A percentile compares a stretch with the other conserved stretches of the same genome.
Conservation (phyloP, 1,140 invertebrate species). For the Sarcophaga bullata region DNA sequence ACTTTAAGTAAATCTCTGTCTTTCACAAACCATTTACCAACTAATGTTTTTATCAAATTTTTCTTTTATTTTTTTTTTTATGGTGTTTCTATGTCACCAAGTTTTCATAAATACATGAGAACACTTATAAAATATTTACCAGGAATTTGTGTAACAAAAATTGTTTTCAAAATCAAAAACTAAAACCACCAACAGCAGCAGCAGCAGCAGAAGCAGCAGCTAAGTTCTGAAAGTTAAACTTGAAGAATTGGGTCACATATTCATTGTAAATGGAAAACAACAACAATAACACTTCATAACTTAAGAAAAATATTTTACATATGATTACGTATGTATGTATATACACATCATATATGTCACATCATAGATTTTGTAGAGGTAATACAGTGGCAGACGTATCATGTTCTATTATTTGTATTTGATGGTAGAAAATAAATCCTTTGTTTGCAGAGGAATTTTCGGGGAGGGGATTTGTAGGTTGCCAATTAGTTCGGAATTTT, state of each 20-base stretch:
- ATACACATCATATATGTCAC: background rate
- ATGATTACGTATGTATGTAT: background rate
- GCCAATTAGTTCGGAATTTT: no score
- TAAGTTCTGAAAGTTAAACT: background rate
- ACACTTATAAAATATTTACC: background rate
- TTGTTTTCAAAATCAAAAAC: no score
- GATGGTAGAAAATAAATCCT: no score
- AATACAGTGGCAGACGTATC: no score
- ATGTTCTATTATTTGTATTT: no score
- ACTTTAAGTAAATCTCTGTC: no score
- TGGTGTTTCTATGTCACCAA: background rate
- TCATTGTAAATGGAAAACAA: background rate
- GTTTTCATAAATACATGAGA: background rate
- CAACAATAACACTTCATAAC: background rate
- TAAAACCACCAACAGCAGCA: background rate
- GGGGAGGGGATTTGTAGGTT: no score
- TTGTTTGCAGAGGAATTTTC: background rate
- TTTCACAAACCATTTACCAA: constrained; percentile 1
- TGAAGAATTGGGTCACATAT: constrained; percentile 9
- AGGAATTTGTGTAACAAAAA: background rate
- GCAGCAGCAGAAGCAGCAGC: background rate
- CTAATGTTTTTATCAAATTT: background rate
- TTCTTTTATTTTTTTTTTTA: background rate
- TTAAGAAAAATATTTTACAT: background rate
- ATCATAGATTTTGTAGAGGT: no score